A percentile compares a stretch with the other conserved stretches of the same genome.
phyloP scores from a whole-genome alignment of 1,140 invertebrate genomes.

The Diuraphis noxia region DNA sequence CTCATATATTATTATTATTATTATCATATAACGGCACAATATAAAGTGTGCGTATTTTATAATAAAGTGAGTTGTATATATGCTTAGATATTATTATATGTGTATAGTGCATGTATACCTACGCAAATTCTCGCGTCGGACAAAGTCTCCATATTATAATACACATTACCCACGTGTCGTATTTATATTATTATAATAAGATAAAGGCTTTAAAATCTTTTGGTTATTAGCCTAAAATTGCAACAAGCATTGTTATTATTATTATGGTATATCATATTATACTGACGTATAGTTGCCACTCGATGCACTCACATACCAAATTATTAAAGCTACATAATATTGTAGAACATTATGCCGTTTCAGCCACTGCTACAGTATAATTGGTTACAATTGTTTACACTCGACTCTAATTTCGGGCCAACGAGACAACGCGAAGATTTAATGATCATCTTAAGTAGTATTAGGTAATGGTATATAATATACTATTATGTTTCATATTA shows the following conservation, averaged over 20 bases:
- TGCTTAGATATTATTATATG: not conserved
- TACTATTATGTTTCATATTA: not conserved
- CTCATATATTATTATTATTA: too few species aligned
- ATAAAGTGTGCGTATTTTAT: not conserved
- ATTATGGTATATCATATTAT: too few species aligned
- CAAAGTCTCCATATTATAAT: not conserved
- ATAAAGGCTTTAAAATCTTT: too few species aligned
- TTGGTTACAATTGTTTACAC: constrained; percentile 9
- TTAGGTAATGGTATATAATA: not conserved
- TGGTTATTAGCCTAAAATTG: too few species aligned
- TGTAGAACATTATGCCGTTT: not conserved
- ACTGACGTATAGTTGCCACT: too few species aligned
- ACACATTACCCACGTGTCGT: not conserved
- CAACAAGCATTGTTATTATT: too few species aligned
- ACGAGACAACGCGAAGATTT: not conserved
- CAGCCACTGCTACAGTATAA: not conserved
- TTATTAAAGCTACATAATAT: not conserved
- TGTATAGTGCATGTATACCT: not conserved
- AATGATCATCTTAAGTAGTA: too few species aligned
- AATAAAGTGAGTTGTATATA: not conserved
- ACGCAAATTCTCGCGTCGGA: not conserved
- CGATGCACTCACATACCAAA: too few species aligned
- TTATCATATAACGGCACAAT: not conserved
- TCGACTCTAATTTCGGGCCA: not conserved
- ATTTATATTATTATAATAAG: not conserved